phyloP scores from a whole-genome alignment of 2,888 invertebrate species.

The Lasioglossum morio region DNA sequence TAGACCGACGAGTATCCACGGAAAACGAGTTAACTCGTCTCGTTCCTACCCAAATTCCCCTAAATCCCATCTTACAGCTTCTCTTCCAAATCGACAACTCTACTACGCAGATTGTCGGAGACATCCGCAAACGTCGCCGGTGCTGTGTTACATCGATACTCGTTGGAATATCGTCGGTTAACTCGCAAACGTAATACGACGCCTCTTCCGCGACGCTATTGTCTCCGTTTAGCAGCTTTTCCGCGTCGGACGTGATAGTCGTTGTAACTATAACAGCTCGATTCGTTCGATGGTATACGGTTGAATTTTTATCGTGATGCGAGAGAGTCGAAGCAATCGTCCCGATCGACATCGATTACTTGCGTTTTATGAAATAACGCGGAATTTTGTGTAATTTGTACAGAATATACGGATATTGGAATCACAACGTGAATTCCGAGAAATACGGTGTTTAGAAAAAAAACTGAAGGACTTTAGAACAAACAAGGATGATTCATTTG shows the following conservation, averaged over 20 bases:
- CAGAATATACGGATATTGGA: no score
- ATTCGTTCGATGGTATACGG: not conserved
- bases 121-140: not conserved
- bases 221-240: not conserved
- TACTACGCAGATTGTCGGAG: not conserved
- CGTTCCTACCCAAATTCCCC: not conserved
- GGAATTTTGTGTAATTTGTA: no score
- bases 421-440: no score
- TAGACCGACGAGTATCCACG: not conserved
- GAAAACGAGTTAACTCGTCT: not conserved
- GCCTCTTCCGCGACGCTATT: not conserved
- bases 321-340: not conserved
- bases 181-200: not conserved
- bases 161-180: not conserved
- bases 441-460: no score
- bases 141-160: not conserved
- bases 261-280: not conserved
- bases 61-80: not conserved
- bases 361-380: no score
- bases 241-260: not conserved
- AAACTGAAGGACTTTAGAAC: no score
- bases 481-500: no score
- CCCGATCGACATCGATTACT: not conserved
- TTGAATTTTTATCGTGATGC: not conserved
- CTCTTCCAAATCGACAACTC: not conserved